A percentile compares a stretch with the other conserved stretches of the same genome.
These are phyloP conservation scores for Bubo scandiacus DNA, from an alignment of 2,113 vertebrate genomes.

Conservation along the genomic window DNA sequence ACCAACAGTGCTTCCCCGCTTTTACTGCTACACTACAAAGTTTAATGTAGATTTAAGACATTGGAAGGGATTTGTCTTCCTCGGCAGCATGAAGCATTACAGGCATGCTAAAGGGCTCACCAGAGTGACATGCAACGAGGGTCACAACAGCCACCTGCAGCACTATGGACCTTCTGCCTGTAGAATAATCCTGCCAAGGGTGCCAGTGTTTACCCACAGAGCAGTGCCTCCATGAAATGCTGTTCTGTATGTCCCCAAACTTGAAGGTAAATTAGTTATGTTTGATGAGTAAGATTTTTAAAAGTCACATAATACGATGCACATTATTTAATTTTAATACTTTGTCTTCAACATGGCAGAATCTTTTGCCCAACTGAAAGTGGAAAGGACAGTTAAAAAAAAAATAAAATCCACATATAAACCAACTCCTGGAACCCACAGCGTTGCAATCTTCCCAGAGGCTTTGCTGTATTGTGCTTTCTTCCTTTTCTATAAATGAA, in stretches of 20 bases:
- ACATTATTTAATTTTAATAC: not conserved
- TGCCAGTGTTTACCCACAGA: not conserved
- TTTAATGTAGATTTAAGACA: not conserved
- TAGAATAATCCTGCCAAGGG: not conserved
- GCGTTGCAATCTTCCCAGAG: constrained; percentile 23
- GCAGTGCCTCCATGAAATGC: not conserved
- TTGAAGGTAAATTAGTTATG: not conserved
- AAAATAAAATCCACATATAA: not conserved
- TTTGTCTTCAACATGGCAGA: not conserved
- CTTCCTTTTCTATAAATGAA: constrained; percentile 39
- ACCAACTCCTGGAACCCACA: not conserved
- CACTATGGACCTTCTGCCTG: not conserved
- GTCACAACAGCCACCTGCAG: not conserved
- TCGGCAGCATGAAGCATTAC: not conserved
- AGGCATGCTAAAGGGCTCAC: not conserved
- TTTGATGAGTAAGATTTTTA: not conserved
- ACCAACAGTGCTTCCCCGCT: rapidly evolving
- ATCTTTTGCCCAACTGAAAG: not conserved
- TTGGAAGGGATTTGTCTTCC: not conserved
- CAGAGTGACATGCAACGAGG: not conserved
- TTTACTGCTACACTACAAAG: not conserved
- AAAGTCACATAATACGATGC: not conserved
- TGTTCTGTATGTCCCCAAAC: not conserved
- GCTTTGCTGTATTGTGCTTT: constrained; percentile 41
- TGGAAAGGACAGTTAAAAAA: not conserved